phyloP scores from a whole-genome alignment of 2,888 invertebrate genomes.

The Matsumyia berberina region DNA sequence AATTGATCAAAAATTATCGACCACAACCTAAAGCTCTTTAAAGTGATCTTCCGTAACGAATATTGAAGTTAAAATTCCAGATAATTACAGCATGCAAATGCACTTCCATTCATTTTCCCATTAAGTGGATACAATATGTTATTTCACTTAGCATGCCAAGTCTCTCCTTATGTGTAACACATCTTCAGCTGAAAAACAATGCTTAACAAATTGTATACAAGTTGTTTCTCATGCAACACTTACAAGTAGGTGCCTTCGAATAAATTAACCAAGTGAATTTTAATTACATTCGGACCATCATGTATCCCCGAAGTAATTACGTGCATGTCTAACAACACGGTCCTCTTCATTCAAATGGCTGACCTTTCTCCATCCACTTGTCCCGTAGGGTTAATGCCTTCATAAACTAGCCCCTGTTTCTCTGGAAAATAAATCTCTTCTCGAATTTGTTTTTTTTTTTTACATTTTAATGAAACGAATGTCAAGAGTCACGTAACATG shows the following conservation, averaged over 20 bases:
- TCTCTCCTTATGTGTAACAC: too few species aligned
- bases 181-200: too few species aligned
- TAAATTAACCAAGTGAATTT: conserved; percentile 8
- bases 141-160: too few species aligned
- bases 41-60: too few species aligned
- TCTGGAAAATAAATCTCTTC: conserved; percentile 36
- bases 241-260: neutral
- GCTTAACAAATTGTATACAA: neutral
- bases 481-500: conserved; percentile 66
- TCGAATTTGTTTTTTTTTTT: neutral
- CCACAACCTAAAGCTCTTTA: too few species aligned
- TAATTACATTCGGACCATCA: conserved; percentile 26
- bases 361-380: conserved; percentile 44
- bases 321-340: neutral
- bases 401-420: conserved; percentile 2
- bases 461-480: conserved; percentile 33
- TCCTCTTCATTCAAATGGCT: conserved; percentile 9
- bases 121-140: too few species aligned
- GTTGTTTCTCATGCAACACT: neutral
- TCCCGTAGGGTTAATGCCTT: conserved; percentile 40
- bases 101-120: too few species aligned
- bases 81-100: too few species aligned
- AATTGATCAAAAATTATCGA: too few species aligned
- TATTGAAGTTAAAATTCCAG: too few species aligned
- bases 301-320: neutral